phyloP scores from a whole-genome alignment of 2,888 invertebrate genomes.

The Amphimallon solstitiale region DNA sequence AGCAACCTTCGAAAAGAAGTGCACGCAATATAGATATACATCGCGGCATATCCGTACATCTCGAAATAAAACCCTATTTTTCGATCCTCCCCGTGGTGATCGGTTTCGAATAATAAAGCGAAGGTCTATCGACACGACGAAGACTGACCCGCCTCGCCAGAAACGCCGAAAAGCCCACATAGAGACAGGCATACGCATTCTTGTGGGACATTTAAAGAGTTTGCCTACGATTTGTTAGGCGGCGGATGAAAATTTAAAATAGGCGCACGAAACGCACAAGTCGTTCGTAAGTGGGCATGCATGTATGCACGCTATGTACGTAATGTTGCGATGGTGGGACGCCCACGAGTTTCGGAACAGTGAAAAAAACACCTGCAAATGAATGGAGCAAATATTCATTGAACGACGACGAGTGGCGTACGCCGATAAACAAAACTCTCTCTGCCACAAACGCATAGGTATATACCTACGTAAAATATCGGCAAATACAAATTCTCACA shows the following conservation, averaged over 20 bases:
- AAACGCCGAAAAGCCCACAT: neutral
- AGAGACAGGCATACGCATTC: too few relatives aligned
- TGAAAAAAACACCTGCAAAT: slow-evolving; percentile 20
- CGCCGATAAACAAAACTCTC: neutral
- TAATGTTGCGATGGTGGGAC: neutral
- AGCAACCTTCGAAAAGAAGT: too few relatives aligned
- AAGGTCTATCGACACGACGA: too few relatives aligned
- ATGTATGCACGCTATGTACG: too few relatives aligned
- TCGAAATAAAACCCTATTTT: too few relatives aligned
- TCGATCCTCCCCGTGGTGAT: too few relatives aligned
- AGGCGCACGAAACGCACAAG: slow-evolving; percentile 1
- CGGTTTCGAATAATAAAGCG: too few relatives aligned
- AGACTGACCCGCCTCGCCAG: neutral
- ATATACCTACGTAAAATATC: too few relatives aligned
- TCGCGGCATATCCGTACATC: too few relatives aligned
- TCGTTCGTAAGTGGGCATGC: too few relatives aligned
- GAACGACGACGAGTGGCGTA: neutral
- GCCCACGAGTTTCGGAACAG: neutral
- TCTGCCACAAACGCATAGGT: neutral
- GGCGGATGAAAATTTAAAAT: slow-evolving; percentile 23
- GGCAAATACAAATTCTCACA: too few relatives aligned
- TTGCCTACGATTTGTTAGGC: neutral
- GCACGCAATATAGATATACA: too few relatives aligned
- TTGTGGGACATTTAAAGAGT: neutral
- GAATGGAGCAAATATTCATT: slow-evolving; percentile 25